These are phyloP conservation scores for Phalacrocorax brasilianus DNA, from an alignment of 2,113 vertebrate species.

Conservation along the genomic window DNA sequence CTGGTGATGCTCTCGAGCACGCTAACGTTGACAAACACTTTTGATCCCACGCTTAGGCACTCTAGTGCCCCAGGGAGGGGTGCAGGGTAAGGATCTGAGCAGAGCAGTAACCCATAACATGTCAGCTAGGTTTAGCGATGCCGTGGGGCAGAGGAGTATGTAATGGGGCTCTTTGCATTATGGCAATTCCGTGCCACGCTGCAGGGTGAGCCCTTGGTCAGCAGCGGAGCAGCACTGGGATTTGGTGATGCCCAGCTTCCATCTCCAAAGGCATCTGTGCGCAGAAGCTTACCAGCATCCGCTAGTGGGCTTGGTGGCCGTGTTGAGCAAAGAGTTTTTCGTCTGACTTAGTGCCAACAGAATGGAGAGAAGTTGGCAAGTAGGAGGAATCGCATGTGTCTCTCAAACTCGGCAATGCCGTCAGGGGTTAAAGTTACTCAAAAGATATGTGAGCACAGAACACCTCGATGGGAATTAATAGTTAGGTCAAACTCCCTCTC, in stretches of 20 bases:
- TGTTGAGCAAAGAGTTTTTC: neutral
- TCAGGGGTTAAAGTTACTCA: neutral
- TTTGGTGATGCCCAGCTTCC: neutral
- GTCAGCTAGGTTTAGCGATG: neutral
- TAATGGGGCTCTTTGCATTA: neutral
- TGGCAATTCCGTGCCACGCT: rapidly evolving
- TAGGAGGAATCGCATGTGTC: rapidly evolving
- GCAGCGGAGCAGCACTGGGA: neutral
- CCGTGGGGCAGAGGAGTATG: rapidly evolving
- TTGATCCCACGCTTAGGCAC: neutral
- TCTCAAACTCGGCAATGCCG: neutral
- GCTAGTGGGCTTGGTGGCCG: neutral
- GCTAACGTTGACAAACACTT: neutral
- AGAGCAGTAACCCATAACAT: neutral
- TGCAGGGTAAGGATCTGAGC: neutral
- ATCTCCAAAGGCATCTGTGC: neutral
- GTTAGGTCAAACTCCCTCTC: neutral
- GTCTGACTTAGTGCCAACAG: neutral
- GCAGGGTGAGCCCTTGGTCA: neutral
- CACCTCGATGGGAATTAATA: neutral
- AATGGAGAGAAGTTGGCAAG: neutral
- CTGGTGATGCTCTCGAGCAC: neutral
- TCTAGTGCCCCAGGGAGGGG: neutral
- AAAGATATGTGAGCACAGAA: neutral
- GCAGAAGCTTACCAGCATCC: neutral